These are phyloP conservation scores for Mormyrus hasselquistii DNA, from an alignment of 2,797 vertebrate species.

Conservation along the genomic window DNA sequence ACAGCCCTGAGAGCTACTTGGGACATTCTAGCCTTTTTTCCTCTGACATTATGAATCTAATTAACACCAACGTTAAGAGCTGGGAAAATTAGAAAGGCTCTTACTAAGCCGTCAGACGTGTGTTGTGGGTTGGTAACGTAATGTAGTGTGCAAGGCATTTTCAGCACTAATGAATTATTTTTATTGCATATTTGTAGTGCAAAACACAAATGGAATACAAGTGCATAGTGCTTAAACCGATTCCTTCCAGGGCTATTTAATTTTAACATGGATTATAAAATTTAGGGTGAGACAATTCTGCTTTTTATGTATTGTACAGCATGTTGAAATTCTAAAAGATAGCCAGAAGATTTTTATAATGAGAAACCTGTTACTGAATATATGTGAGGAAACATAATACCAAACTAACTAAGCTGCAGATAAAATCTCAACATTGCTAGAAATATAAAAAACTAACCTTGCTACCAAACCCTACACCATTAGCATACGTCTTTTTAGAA, in stretches of 20 bases:
- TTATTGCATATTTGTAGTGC: not conserved
- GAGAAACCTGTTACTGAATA: not conserved
- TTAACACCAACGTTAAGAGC: conserved; percentile 31
- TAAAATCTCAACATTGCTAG: not conserved
- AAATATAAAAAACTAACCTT: not conserved
- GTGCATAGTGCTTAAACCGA: not conserved
- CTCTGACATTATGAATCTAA: conserved; percentile 45
- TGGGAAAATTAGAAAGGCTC: not conserved
- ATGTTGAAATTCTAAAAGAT: not conserved
- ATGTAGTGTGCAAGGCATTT: not conserved
- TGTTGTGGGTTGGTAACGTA: not conserved
- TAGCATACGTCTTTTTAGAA: not conserved
- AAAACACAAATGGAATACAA: not conserved
- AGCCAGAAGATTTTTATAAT: not conserved
- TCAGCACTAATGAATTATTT: not conserved
- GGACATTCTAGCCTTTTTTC: conserved; percentile 32
- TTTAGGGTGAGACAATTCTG: not conserved
- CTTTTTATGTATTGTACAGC: not conserved
- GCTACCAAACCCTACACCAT: not conserved
- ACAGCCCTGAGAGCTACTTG: conserved; percentile 38
- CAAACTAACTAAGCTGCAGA: not conserved
- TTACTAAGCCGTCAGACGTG: not conserved
- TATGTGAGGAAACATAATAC: not conserved
- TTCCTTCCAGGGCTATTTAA: not conserved
- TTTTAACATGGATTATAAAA: not conserved